Evolutionary conservation across 2,113 vertebrate species (phyloP), one percentile per base, ranked within the genome.

Genomic region (Eleginops maclovinus): DNA sequence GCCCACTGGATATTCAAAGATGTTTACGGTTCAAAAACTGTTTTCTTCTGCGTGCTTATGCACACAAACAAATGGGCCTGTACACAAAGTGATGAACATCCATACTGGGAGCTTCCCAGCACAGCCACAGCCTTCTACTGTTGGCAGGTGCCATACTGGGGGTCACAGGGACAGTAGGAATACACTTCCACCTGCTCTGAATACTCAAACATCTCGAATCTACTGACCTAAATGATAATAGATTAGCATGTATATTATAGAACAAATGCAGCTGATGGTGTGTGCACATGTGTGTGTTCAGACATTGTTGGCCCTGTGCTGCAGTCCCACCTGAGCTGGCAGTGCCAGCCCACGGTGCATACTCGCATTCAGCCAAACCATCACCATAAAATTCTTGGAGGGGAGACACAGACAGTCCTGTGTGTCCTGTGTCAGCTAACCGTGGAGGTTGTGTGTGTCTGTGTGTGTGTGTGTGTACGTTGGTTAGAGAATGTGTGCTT

Each of bases 361-460:
- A 71, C 89, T 84, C 78, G 61, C 83, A 86, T 89, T 84, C 88
- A 84, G 80, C 86, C 90, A 93, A 92, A 91, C 87, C 88, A 86
- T 90, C 84, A 82, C 90, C 88, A 88, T 90, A 90, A 91, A 85
- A 86, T 84, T 90, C 83, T 87, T 86, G 89, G 86, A 92, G 72
- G 63, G 75, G 66, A 87, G 75, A 91, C 83, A 91, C 81, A 90
- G 90, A 91, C 83, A 44, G 81, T 87, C 91, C 86, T 91, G 60
- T 94, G 88, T 91, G 83, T 90, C 85, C 72, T 75, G 77, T 75
- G 83, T 84, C 69, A 69, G 65, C 84, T 75, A 60, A 88, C 81
- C 68, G 64, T 88, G 71, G 80, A 84, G 66, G 76, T 0, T 8
- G 72, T 79, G 82, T 87, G 40, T 81, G 74, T 69, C 76, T 78